Conservation (phyloP, 2,797 vertebrate species). For the Emys orbicularis region DNA sequence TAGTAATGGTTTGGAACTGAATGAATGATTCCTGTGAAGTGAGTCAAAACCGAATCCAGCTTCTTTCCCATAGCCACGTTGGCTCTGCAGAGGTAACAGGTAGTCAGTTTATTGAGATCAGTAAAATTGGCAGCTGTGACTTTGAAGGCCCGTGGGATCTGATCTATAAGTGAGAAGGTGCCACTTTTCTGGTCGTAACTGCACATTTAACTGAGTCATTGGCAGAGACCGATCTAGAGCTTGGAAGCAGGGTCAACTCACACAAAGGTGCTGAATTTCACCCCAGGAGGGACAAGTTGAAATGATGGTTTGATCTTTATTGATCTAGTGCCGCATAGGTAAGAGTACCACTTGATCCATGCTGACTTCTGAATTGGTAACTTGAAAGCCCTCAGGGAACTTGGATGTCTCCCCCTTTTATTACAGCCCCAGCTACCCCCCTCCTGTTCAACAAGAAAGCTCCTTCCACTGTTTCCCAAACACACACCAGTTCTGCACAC, state of each 20-base stretch:
- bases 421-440: background rate
- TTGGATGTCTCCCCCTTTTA: background rate
- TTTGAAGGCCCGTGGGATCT: background rate
- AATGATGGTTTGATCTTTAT: background rate
- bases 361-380: background rate
- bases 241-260: background rate
- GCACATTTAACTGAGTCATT: background rate
- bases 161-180: background rate
- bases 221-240: background rate
- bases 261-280: background rate
- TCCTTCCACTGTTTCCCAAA: background rate
- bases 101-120: rapidly evolving
- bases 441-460: background rate
- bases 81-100: background rate
- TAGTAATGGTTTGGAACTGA: background rate
- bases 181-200: background rate
- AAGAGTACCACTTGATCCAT: background rate
- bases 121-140: background rate
- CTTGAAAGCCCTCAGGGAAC: background rate
- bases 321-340: background rate
- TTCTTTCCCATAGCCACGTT: background rate
- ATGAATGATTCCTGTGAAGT: background rate
- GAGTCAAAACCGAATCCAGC: background rate
- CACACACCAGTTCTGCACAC: rapidly evolving
- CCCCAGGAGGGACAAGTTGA: background rate